These are phyloP conservation scores for Mycetomoellerius zeteki DNA, from an alignment of 1,140 invertebrate species.

Conservation along the genomic window DNA sequence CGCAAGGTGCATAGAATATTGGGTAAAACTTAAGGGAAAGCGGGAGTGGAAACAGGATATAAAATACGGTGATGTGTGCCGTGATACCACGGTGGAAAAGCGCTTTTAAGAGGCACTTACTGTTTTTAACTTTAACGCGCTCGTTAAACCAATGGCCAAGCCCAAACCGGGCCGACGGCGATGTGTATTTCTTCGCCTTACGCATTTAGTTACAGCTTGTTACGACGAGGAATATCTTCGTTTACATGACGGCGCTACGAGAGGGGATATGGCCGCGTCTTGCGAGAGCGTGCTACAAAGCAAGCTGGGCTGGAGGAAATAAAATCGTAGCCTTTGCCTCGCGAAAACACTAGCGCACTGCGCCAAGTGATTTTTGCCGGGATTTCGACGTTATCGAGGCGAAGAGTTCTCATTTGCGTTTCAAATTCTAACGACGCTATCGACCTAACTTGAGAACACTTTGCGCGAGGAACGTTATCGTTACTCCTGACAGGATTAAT, in stretches of 20 bases:
- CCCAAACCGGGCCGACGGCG: constrained; percentile 63
- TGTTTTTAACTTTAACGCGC: constrained; percentile 81
- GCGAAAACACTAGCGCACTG: constrained; percentile 47
- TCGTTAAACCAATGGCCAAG: constrained; percentile 81
- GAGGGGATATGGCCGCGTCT: constrained; percentile 44
- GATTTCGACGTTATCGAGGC: constrained; percentile 69
- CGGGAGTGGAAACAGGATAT: constrained; percentile 44
- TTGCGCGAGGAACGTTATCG: constrained; percentile 65
- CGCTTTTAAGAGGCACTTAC: constrained; percentile 77
- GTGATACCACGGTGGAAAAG: constrained; percentile 75
- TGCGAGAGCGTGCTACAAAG: constrained; percentile 4
- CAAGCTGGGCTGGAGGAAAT: constrained; percentile 57
- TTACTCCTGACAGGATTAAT: constrained; percentile 65
- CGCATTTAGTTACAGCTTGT: constrained; percentile 79
- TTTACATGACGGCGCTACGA: constrained; percentile 64
- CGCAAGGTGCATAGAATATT: constrained; percentile 35
- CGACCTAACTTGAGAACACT: constrained; percentile 72
- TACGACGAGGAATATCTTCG: constrained; percentile 70
- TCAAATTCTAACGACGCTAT: constrained; percentile 71
- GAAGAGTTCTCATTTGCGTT: constrained; percentile 70
- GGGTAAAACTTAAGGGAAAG: constrained; percentile 22
- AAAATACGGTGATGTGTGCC: constrained; percentile 71
- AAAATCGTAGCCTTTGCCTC: constrained; percentile 69
- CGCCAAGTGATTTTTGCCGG: constrained; percentile 71
- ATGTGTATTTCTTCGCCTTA: constrained; percentile 68